Conservation (phyloP, 2,113 vertebrate species). For the Diglossa brunneiventris region DNA sequence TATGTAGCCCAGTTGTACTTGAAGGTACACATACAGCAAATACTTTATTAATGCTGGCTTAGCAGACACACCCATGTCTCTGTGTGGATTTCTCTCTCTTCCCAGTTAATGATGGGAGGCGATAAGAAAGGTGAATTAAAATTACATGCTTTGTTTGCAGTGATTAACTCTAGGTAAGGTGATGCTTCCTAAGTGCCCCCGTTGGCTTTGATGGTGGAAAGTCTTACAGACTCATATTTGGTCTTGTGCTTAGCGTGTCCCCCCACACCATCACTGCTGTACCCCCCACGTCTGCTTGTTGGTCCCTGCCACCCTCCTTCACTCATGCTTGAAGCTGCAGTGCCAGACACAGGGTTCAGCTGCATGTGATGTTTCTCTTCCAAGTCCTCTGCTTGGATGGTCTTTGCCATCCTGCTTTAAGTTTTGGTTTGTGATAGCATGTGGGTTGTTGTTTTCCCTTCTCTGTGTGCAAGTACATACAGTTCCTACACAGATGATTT, state of each 20-base stretch:
- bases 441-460: neutral
- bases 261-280: accelerated
- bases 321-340: neutral
- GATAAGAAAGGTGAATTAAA: neutral
- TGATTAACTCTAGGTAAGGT: neutral
- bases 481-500: neutral
- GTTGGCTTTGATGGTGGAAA: neutral
- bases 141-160: neutral
- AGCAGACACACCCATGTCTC: neutral
- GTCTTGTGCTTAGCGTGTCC: neutral
- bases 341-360: accelerated
- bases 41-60: neutral
- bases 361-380: neutral
- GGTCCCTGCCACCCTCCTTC: neutral
- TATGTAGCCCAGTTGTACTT: neutral
- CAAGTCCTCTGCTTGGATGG: neutral
- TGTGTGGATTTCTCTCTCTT: neutral
- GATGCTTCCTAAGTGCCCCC: neutral
- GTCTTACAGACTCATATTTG: neutral
- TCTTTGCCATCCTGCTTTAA: neutral
- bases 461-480: neutral
- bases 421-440: accelerated
- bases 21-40: neutral
- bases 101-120: neutral
- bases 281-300: neutral